Evolutionary conservation across 2,113 vertebrate genomes (phyloP).

Genomic region (Neopipo cinnamomea): DNA sequence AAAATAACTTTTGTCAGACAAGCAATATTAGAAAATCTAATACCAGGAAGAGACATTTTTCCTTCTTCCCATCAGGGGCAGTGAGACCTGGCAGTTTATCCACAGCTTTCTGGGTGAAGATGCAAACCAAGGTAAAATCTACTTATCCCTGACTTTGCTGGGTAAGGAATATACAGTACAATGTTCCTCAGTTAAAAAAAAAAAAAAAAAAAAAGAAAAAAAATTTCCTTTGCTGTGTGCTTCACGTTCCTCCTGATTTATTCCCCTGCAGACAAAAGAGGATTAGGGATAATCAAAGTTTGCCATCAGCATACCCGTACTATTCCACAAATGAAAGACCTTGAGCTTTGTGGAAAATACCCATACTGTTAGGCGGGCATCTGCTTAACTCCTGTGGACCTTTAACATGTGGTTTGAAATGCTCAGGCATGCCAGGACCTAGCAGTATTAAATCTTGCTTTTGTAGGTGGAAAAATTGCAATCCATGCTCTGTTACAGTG

Average conservation of each 20-base stretch:
- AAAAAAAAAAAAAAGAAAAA: background rate
- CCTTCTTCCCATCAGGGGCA: background rate
- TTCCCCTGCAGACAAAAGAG: conserved; percentile 15
- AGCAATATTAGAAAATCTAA: conserved; percentile 59
- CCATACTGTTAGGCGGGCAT: background rate
- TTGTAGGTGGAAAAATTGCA: conserved; percentile 7
- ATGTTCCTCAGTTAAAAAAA: background rate
- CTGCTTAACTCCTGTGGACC: background rate
- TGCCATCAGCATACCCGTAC: background rate
- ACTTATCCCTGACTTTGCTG: background rate
- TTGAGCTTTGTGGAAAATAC: conserved; percentile 17
- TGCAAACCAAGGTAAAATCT: conserved; percentile 17
- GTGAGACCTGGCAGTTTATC: background rate
- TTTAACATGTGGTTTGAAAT: background rate
- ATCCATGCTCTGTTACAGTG: background rate
- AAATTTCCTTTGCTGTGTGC: background rate
- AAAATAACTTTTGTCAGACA: conserved; percentile 61
- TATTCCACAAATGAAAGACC: conserved; percentile 3
- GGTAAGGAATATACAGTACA: background rate
- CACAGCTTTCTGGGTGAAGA: background rate
- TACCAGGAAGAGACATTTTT: conserved; percentile 31
- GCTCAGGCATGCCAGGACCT: background rate
- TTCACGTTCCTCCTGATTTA: background rate
- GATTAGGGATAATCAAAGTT: conserved; percentile 27
- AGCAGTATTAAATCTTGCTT: background rate